Evolutionary conservation across 2,888 invertebrate genomes (phyloP), one percentile per base, ranked within the genome.

Genomic region (Lamellibrachia satsuma): DNA sequence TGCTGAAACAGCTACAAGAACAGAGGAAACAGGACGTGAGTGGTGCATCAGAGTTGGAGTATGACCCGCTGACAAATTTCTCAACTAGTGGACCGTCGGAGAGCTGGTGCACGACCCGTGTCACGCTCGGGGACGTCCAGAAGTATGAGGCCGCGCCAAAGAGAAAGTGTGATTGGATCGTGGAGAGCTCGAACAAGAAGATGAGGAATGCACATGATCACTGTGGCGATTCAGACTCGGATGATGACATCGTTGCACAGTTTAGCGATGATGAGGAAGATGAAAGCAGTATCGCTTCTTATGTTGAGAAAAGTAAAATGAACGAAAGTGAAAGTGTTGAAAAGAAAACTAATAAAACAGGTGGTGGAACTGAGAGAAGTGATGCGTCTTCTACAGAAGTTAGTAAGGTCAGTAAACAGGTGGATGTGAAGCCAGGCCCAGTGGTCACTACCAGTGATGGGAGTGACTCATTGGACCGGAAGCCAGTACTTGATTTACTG

Each of bases 41-140:
- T 22, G 75, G 60, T n/a, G 22, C 91, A 51, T 90, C 9, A 11
- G n/a, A 55, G 39, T 27, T 92, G n/a, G 93, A 93, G 55, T 93
- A 93, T 75, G 93, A 93, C 90, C 93, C 93, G 3, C 75, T 93
- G 52, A 57, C 60, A 15, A 93, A 93, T 51, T 93, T 93, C 39
- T 92, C 93, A 7, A 93, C 93, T 6, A 60, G 60, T 39, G 92
- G 92, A 15, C 91, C 52, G 3, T 51, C 91, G 2, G 75, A 90
- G 55, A 75, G 75, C 15, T 75, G 75, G 75, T 75, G 75, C n/a
- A 75, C 75, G 3, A 75, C 75, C n/a, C 75, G 93, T 8, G 90
- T 93, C 90, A 93, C 93, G 52, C 90, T 93, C 8, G 93, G 90
- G 11, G 93, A 93, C n/a, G 93, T 90, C 15, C 75, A 91, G 39